Base-by-base conservation (phyloP, 2,888 invertebrate species). In the Nomada fucata region DNA sequence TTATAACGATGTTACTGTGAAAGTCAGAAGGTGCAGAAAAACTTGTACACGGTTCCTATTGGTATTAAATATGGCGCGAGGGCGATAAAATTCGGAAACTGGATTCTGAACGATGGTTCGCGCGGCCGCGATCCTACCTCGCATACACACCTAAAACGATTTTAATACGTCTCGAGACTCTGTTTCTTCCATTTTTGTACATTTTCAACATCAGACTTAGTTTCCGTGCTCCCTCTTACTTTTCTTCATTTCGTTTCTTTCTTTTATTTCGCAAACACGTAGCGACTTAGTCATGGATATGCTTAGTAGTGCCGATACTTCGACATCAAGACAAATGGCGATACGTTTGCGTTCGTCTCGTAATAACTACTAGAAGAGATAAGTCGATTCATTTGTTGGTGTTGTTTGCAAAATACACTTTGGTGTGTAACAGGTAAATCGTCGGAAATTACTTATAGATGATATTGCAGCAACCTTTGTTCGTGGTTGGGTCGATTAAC, bases 261-360 rank as follows among this genome's bases (percentile, higher is more conserved):
- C 0, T 26, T 67, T 83, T 76, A 81, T 90, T 90, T 90, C 85
- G 88, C 89, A 87, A 85, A 82, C 42, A 76, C 73, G 71, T 80
- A 77, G 79, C 72, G 83, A 83, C 87, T 86, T 84, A 88, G 86
- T 89, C 90, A 88, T 88, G 87, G 90, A 90, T 90, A 90, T 90
- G 90, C 90, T 88, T 90, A 82, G 77, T 89, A 84, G 83, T 82
- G 82, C 86, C 83, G 86, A 79, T 73, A 82, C 80, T 86, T 87
- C 86, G 88, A 89, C 88, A 88, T 82, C 81, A 67, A 88, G 89
- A 90, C 89, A 88, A 89, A 89, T 86, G 78, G 75, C 84, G 73
- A 71, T 82, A 86, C 81, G 79, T 86, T 86, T 79, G 81, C 78
- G 63, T 86, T 84, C 82, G 70, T 79, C 82, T 84, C 76, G 76